Evolutionary conservation across 2,888 invertebrate genomes (phyloP), one percentile per base, ranked within the genome.

Genomic region (Diachrysia chrysitis): DNA sequence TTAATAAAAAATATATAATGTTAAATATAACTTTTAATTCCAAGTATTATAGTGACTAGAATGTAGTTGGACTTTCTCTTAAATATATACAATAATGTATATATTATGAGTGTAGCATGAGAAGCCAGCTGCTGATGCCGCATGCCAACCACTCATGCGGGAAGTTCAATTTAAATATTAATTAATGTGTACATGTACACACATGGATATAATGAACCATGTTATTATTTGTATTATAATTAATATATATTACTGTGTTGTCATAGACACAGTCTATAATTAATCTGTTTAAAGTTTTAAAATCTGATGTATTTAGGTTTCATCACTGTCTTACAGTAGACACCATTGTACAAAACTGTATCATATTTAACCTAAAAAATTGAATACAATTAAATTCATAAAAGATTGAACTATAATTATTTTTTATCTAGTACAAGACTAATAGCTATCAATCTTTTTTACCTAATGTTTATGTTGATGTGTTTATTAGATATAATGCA

Each of bases 161-260:
- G 71, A 65, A 61, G 65, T 70, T 29, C 54, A 58, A 70, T 70
- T 75, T 55, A 73, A 42, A 46, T 25, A 48, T 51, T 35, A 55
- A 55, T 73, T 58, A 51, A n/a, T 25, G 35, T 55, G 37, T 21
- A 12, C 9, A 48, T 55, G 37, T 21, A 12, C 9, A 48, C 54
- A 37, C 12, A 21, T 21, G 48, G 48, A 12, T 12, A 51, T 51
- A 12, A 51, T 19, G 48, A 51, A 51, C 5, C 1, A 10, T 12
- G 10, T 10, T 19, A 19, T 10, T 12, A 19, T 48, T 48, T 9
- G 48, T 12, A 19, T 42, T n/a, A 1, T 42, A n/a, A n/a, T 37
- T 37, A 29, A 25, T 14, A n/a, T n/a, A n/a, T 16, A 16, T 37
- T 37, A 37, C 14, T 16, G 16, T 2, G 37, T 16, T 16, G 25